Evolutionary conservation across 2,888 invertebrate genomes (phyloP).

Genomic region (Lepidonotus clava): DNA sequence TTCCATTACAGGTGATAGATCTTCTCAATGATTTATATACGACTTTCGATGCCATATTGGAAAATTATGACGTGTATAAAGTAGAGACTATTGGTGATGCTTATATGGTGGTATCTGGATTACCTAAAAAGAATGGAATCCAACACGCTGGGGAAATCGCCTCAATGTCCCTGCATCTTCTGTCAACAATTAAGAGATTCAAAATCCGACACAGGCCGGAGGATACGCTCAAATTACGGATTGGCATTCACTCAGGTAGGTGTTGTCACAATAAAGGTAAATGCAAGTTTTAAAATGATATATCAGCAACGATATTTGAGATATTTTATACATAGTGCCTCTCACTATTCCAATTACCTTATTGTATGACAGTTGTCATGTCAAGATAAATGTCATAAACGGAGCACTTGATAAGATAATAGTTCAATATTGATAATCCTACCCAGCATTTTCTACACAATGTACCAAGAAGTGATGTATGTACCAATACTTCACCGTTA

Average conservation of each 20-base stretch:
- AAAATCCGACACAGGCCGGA: conserved; percentile 93
- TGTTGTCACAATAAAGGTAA: no score
- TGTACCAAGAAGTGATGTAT: no score
- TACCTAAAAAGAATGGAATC: conserved; percentile 77
- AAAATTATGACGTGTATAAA: conserved; percentile 84
- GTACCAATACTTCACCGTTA: no score
- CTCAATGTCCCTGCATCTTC: conserved; percentile 76
- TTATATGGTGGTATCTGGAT: conserved; percentile 77
- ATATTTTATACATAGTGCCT: no score
- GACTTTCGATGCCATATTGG: conserved; percentile 92
- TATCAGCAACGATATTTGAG: no score
- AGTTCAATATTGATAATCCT: no score
- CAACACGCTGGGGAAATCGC: conserved; percentile 78
- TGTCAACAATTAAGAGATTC: conserved; percentile 83
- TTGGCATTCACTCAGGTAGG: conserved; percentile 93
- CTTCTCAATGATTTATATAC: conserved; percentile 93
- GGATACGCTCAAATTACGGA: conserved; percentile 92
- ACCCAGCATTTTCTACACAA: no score
- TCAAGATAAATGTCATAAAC: no score
- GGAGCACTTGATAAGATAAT: no score
- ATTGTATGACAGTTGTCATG: no score
- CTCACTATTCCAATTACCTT: no score
- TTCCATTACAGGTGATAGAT: conserved; percentile 89
- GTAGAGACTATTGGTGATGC: conserved; percentile 75
- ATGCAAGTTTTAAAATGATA: no score